Evolutionary conservation across 2,797 vertebrate genomes (phyloP), one percentile per base, ranked within the genome.

Genomic region (Neomorphus geoffroyi): DNA sequence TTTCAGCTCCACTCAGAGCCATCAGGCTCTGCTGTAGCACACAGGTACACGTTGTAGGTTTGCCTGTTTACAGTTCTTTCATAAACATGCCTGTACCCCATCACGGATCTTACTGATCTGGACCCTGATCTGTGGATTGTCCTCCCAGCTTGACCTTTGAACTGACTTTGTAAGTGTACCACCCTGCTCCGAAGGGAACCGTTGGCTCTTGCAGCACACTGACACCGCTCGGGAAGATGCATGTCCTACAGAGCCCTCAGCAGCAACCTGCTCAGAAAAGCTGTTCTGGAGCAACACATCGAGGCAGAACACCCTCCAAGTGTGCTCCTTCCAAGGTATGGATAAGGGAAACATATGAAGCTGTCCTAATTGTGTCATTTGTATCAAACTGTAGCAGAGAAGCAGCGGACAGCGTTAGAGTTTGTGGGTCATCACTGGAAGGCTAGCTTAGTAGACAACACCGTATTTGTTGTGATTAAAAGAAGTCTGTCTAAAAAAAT

Each of bases 161-260:
- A 17, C 18, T 37, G 35, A 48, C 9, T 50, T 65, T 54, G 43
- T 77, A 18, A 24, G 19, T 62, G 6, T 1, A 48, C 0, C 32
- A 50, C 61, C 3, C 11, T 0, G 0, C n/a, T 57, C 9, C 24
- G 10, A 14, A 53, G 14, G 41, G n/a, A 60, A 22, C 17, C 19
- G n/a, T 0, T 1, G 2, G 61, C 27, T n/a, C 45, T 81, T 0
- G 0, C 4, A 66, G 18, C 27, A 84, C 10, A 3, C 8, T 50
- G 78, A 71, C 3, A 28, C 9, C 7, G 53, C 22, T 9, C n/a
- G 70, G 54, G 43, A 72, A 66, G 17, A 7, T 37, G 8, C 12
- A 27, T 6, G 3, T 26, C 13, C 41, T 51, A 54, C 15, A 58
- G 60, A 67, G 15, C 22, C 35, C 26, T 45, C 57, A 64, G 32